Evolutionary conservation across 35 echinoderm and acorn worm species (phyloP).

Genomic region (Holothuria glaberrima): DNA sequence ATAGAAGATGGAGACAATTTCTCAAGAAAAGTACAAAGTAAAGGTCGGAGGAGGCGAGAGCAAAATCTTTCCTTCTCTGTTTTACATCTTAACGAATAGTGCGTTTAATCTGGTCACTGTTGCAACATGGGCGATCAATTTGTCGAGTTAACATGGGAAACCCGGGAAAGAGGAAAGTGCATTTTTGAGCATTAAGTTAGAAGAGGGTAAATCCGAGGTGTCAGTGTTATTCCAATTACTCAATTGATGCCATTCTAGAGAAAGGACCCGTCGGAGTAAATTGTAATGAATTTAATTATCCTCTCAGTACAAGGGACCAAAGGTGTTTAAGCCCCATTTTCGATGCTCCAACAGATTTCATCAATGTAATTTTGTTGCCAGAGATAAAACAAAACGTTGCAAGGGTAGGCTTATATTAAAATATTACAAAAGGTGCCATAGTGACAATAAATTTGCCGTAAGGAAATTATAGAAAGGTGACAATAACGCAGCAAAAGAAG

Average conservation of each 20-base stretch:
- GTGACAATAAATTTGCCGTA: no score
- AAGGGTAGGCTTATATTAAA: no score
- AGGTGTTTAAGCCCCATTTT: slow-evolving; percentile 39
- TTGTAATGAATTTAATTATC: slow-evolving; percentile 44
- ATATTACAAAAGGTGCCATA: no score
- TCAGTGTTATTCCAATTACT: slow-evolving; percentile 33
- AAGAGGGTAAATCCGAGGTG: slow-evolving; percentile 30
- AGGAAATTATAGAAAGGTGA: no score
- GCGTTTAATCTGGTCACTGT: slow-evolving; percentile 25
- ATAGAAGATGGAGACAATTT: background rate
- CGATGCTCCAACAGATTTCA: background rate
- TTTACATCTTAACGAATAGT: background rate
- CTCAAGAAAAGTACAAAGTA: slow-evolving; percentile 11
- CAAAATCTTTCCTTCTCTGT: background rate
- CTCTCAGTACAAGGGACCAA: background rate
- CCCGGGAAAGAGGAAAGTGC: slow-evolving; percentile 1
- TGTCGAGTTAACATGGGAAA: slow-evolving; percentile 17
- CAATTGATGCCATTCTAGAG: background rate
- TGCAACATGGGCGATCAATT: slow-evolving; percentile 44
- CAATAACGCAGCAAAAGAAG: no score
- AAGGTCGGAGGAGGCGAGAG: slow-evolving; percentile 11
- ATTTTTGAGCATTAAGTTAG: background rate
- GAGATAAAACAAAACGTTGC: no score
- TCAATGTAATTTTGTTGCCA: no score
- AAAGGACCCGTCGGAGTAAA: slow-evolving; percentile 9